phyloP scores from a whole-genome alignment of 1,140 invertebrate genomes.

The Zeugodacus cucurbitae region DNA sequence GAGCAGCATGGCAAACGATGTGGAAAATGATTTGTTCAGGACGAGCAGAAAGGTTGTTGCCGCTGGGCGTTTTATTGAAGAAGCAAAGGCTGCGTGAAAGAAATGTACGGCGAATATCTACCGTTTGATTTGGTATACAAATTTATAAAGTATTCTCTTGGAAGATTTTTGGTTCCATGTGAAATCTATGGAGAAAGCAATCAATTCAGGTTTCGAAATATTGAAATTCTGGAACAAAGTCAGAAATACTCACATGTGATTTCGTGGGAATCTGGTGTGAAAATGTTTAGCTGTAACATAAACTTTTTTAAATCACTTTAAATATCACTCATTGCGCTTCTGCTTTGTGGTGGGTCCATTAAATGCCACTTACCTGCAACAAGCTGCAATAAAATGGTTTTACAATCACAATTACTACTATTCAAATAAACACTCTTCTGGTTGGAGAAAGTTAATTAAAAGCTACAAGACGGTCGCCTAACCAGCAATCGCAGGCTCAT shows the following conservation, averaged over 20 bases:
- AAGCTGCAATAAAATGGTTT: not conserved
- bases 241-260: too few species aligned
- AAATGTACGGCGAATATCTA: not conserved
- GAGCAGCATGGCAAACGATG: slow-evolving; percentile 30
- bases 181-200: too few species aligned
- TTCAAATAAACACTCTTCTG: not conserved
- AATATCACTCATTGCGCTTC: not conserved
- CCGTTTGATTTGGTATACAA: too few species aligned
- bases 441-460: not conserved
- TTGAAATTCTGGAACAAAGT: too few species aligned
- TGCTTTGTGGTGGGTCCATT: not conserved
- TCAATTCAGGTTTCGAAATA: too few species aligned
- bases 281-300: too few species aligned
- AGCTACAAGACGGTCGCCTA: not conserved
- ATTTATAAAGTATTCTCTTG: too few species aligned
- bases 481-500: not conserved
- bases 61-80: not conserved
- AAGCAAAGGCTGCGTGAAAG: not conserved
- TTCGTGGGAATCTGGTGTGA: too few species aligned
- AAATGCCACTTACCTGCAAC: not conserved
- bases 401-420: not conserved
- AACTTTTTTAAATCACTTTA: not conserved
- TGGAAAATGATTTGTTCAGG: slow-evolving; percentile 42
- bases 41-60: slow-evolving; percentile 12
- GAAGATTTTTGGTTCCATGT: too few species aligned